Evolutionary conservation across 1,140 invertebrate genomes (phyloP), one percentile per base, ranked within the genome.

Genomic region (Arctopsyche grandis): DNA sequence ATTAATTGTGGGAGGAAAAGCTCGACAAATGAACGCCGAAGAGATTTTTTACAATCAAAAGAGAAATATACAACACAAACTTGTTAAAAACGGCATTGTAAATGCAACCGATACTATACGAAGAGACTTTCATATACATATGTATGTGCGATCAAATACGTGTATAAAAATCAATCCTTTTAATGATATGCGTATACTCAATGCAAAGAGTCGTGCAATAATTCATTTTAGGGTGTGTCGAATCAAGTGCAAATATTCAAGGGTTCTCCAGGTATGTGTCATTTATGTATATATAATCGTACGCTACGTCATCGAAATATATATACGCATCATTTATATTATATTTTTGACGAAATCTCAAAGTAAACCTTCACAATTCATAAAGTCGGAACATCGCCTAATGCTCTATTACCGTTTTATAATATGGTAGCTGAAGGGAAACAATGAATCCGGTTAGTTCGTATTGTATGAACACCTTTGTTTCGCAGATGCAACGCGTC

Each of bases 161-260:
- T n/a, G n/a, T n/a, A n/a, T n/a, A n/a, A n/a, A n/a, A n/a, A n/a
- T 38, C 29, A 38, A 38, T 38, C 29, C 29, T 38, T 38, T 38
- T 7, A 38, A 38, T 52, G 48, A 3, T 10, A 52, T 52, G 48
- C 1, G 7, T 52, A 5, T 16, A 16, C 48, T 14, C 12, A 5
- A 52, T 52, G 48, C 48, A 16, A 5, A 69, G 81, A 75, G 81
- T 79, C 56, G 77, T 56, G 52, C 43, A 73, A 77, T 76, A 69
- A 82, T 75, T 80, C 52, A 80, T 46, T 63, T 63, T 74, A 58
- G 78, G 79, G 81, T 77, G 79, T 78, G 75, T 79, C 81, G 77
- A 82, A 82, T 82, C 81, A 82, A 82, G 79, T 82, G 81, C 81
- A 82, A 82, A 82, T 80, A 82, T 82, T 82, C 79, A 78, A 82